Evolutionary conservation across 2,113 vertebrate species (phyloP), one percentile per base, ranked within the genome.

Genomic region (Callionymus lyra): DNA sequence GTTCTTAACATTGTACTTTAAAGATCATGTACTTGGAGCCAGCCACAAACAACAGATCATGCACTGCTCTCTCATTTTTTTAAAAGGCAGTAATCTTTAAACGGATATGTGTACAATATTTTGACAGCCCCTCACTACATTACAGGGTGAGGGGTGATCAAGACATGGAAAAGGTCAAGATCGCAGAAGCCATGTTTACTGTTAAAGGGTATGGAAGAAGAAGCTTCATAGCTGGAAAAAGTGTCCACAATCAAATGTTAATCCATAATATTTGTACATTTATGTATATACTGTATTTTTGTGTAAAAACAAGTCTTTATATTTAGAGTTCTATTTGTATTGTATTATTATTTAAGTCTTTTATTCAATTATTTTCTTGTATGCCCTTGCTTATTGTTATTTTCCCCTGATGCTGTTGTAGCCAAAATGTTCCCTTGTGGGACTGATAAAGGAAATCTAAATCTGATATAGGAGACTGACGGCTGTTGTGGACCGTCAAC

Each of bases 1-100:
- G 6, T 37, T 37, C 2, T 37, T 11, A 37, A 37, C 35, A 27
- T 6, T 41, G 39, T 12, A 13, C 13, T n/a, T 41, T 37, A 5
- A 14, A 37, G 59, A 51, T 63, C 12, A 12, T 47, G 6, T 56
- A 56, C 27, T 34, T 56, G 53, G 47, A 63, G 27, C 32, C 59
- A 10, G 53, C 53, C 21, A 56, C 53, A 38, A 56, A 56, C 13
- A 56, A 63, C 47, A 6, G 47, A 10, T 45, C 42, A 33, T 43
- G 32, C 33, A 56, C 59, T 38, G 53, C 47, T 33, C 38, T 19
- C 32, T 47, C 32, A 41, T 42, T 53, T 42, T 60, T 53, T 34
- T 14, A 47, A n/a, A 47, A 59, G 21, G 37, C 49, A 37, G 40
- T 49, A 12, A 41, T 38, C 16, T 35, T 10, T 10, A 3, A 4